Evolutionary conservation across 2,888 invertebrate species (phyloP), one percentile per base, ranked within the genome.

Genomic region (Pemphredon lugubris): DNA sequence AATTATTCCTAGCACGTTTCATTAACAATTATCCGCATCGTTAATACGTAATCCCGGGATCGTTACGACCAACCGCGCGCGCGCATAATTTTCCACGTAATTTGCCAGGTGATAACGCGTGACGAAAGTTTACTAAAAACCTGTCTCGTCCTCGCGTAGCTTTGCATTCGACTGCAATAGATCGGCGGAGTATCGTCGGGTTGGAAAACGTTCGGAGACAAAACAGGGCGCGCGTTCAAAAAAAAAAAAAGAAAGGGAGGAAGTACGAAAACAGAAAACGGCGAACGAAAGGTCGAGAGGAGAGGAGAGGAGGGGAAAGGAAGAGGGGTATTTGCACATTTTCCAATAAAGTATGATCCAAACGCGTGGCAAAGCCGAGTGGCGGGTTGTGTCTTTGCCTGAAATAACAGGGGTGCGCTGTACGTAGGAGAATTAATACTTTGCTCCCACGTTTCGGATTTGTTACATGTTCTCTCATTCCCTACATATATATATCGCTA

Each of bases 261-360:
- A 34, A 34, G 9, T 34, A 34, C 7, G 16, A 20, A 26, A 3
- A 26, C 7, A 18, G 14, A 16, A 42, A 18, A 20, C 3, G 40
- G 11, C 7, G 50, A 11, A 18, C 32, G 37, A 34, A 26, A 18
- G 37, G 11, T 14, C 16, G 13, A 21, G 23, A 13, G 11, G 13
- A 16, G 18, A 9, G 48, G 32, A 14, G 40, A 18, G 44, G 26
- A n/a, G 34, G 11, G 30, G 54, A 11, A 7, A 45, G 39, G 6
- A 32, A 6, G 14, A 32, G 32, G n/a, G 14, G 13, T 20, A 70
- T 80, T 80, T 79, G 77, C 86, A 87, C 88, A 85, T 86, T 87
- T 88, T 86, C 83, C 87, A 89, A 89, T 89, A 89, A 89, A 88
- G 87, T 81, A 81, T 77, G 82, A 80, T 83, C 75, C 77, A 66